Evolutionary conservation across 2,888 invertebrate genomes (phyloP).

Genomic region (Rhingia rostrata): DNA sequence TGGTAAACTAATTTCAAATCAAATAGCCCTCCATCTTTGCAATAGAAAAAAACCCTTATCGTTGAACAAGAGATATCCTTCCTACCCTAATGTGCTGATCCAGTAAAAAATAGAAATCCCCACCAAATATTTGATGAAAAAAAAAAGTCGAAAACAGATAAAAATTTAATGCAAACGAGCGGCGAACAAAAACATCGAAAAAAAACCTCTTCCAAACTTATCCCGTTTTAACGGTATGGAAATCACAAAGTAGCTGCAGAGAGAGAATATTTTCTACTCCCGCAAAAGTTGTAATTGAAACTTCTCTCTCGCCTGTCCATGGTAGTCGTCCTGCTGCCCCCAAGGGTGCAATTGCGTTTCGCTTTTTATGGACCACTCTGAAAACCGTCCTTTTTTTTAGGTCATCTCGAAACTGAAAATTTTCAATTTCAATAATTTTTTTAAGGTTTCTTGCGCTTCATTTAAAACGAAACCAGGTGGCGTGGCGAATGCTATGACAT

Average conservation of each 20-base stretch:
- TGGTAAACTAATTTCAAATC: no score
- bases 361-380: conserved; percentile 62
- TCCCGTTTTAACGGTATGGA: conserved; percentile 69
- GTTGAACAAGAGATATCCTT: conserved; percentile 47
- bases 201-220: conserved; percentile 58
- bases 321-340: conserved; percentile 20
- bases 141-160: conserved; percentile 61
- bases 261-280: conserved; percentile 27
- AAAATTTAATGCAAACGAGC: conserved; percentile 66
- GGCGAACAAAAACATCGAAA: conserved; percentile 10
- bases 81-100: conserved; percentile 51
- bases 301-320: conserved; percentile 48
- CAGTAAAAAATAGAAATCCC: conserved; percentile 30
- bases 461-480: conserved; percentile 70
- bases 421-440: conserved; percentile 2
- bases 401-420: conserved; percentile 57
- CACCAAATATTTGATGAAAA: conserved; percentile 27
- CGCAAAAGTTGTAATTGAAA: conserved; percentile 71
- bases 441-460: conserved; percentile 60
- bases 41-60: conserved; percentile 41
- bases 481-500: conserved; percentile 52
- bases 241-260: conserved; percentile 67
- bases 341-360: conserved; percentile 50
- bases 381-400: conserved; percentile 50
- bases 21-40: conserved; percentile 15